These are phyloP conservation scores for Phengaris arion DNA, from an alignment of 2,888 invertebrate genomes.

Conservation along the genomic window DNA sequence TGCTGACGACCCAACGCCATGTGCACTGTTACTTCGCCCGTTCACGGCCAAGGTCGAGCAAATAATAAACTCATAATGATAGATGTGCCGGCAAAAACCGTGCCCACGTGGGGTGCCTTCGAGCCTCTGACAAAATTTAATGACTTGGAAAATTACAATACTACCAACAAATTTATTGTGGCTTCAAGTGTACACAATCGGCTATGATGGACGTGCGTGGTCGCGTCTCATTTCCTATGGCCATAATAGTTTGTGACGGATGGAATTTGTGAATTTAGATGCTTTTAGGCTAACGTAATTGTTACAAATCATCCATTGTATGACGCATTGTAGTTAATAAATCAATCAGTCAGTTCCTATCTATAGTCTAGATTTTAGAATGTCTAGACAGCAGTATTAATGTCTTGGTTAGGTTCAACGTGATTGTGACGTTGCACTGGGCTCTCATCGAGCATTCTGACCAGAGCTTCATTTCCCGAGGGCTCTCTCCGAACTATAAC, in stretches of 20 bases:
- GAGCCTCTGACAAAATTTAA: slow-evolving; percentile 64
- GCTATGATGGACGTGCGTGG: slow-evolving; percentile 12
- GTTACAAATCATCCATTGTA: neutral
- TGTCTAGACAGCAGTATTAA: neutral
- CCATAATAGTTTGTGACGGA: neutral
- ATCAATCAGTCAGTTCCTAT: neutral
- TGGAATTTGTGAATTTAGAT: neutral
- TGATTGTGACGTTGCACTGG: neutral
- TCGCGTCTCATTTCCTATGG: slow-evolving; percentile 12
- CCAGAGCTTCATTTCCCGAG: slow-evolving; percentile 8
- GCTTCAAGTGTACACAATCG: slow-evolving; percentile 3
- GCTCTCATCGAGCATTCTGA: neutral
- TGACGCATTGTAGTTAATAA: neutral
- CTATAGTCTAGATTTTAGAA: neutral
- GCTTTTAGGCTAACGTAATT: slow-evolving; percentile 4
- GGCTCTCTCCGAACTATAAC: slow-evolving; percentile 6
- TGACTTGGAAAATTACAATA: slow-evolving; percentile 68
- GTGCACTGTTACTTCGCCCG: slow-evolving; percentile 43
- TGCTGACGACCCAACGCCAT: slow-evolving; percentile 23
- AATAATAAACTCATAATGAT: slow-evolving; percentile 72
- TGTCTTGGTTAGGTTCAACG: neutral
- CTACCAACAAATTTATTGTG: slow-evolving; percentile 49
- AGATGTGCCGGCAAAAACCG: slow-evolving; percentile 52
- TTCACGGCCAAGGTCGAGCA: slow-evolving; percentile 77
- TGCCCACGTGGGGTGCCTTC: slow-evolving; percentile 69